These are phyloP conservation scores for Ceratosolen fusciceps DNA, from an alignment of 1,140 invertebrate genomes.

Conservation along the genomic window DNA sequence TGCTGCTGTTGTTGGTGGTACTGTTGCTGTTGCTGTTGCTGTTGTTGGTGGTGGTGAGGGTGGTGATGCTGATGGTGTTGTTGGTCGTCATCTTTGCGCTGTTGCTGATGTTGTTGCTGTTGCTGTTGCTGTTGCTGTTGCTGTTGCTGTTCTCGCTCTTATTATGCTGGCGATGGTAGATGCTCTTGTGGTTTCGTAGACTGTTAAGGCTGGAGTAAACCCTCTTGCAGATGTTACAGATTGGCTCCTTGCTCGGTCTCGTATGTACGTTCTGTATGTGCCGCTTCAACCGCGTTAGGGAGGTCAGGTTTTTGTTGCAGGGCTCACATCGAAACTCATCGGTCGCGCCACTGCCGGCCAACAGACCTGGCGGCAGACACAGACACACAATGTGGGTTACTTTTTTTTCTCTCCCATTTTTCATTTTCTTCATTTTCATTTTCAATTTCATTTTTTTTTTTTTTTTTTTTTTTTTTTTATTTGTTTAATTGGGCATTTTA, in stretches of 20 bases:
- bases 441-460: slow-evolving; percentile 50
- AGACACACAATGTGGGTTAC: slow-evolving; percentile 62
- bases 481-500: slow-evolving; percentile 45
- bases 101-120: slow-evolving; percentile 51
- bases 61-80: slow-evolving; percentile 50
- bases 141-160: slow-evolving; percentile 67
- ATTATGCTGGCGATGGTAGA: slow-evolving; percentile 80
- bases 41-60: slow-evolving; percentile 29
- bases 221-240: slow-evolving; percentile 90
- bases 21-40: background rate
- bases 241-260: slow-evolving; percentile 85
- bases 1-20: slow-evolving; percentile 24
- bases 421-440: slow-evolving; percentile 52
- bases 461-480: slow-evolving; percentile 51
- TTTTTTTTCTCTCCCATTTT: slow-evolving; percentile 61
- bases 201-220: slow-evolving; percentile 90
- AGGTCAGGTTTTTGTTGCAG: slow-evolving; percentile 89
- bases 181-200: slow-evolving; percentile 89
- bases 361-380: slow-evolving; percentile 72
- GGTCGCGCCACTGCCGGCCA: slow-evolving; percentile 73
- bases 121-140: slow-evolving; percentile 67
- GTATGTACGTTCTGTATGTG: slow-evolving; percentile 91
- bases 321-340: slow-evolving; percentile 89
- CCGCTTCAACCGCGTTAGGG: slow-evolving; percentile 85
- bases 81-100: slow-evolving; percentile 36